These are phyloP conservation scores for Gerris lacustris DNA, from an alignment of 2,888 invertebrate species.

Conservation along the genomic window DNA sequence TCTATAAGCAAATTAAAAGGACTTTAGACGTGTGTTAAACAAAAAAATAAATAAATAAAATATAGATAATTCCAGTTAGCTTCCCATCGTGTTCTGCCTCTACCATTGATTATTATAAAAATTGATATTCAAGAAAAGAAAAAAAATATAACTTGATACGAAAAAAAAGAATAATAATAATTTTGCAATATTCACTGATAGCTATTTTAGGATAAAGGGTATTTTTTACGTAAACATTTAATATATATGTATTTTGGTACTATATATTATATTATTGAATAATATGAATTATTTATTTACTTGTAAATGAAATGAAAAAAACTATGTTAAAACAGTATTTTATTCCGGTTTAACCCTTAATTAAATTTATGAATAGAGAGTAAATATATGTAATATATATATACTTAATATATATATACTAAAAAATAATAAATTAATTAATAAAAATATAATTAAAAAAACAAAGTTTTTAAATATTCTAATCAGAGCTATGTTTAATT, in stretches of 20 bases:
- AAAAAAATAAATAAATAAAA: not conserved
- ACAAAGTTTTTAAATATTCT: too few species aligned
- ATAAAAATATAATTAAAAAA: too few species aligned
- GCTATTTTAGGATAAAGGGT: constrained; percentile 31
- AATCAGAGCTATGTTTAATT: too few species aligned
- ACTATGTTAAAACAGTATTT: constrained; percentile 24
- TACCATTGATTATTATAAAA: constrained; percentile 9
- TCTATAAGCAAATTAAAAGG: not conserved
- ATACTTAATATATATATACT: too few species aligned
- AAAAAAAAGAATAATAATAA: not conserved
- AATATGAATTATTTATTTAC: constrained; percentile 28
- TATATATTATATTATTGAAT: constrained; percentile 22
- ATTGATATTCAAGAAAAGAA: not conserved
- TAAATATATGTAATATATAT: too few species aligned
- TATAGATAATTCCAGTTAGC: constrained; percentile 18
- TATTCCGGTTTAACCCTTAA: too few species aligned
- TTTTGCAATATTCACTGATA: constrained; percentile 29
- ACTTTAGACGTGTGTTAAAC: not conserved
- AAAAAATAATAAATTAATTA: too few species aligned
- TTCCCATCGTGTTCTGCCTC: constrained; percentile 29
- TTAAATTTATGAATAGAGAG: too few species aligned
- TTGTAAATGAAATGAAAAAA: constrained; percentile 20
- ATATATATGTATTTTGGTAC: constrained; percentile 30
- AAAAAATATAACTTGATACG: not conserved
- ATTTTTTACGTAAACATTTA: constrained; percentile 28